Percentiles rank a stretch among this genome's conserved stretches.
These are phyloP conservation scores for Spea multiplicata DNA, from an alignment of 2,113 vertebrate genomes.

Conservation along the genomic window DNA sequence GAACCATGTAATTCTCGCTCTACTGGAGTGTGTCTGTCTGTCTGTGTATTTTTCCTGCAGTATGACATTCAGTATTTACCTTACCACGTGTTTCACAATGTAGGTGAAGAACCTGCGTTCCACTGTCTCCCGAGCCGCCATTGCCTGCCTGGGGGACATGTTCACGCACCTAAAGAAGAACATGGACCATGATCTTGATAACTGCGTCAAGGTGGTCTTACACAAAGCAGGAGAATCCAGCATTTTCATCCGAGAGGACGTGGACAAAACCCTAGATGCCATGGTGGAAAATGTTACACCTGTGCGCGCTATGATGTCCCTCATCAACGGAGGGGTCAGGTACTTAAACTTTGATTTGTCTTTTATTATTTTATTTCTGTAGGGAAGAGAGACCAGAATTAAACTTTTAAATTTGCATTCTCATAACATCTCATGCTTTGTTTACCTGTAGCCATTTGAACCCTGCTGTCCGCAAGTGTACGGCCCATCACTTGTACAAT, in stretches of 20 bases:
- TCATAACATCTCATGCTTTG: not conserved
- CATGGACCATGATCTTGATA: slow-evolving; percentile 94
- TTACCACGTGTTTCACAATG: not conserved
- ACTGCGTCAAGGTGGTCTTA: slow-evolving; percentile 80
- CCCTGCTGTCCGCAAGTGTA: slow-evolving; percentile 78
- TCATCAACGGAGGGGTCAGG: slow-evolving; percentile 87
- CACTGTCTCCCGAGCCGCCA: slow-evolving; percentile 87
- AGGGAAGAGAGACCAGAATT: too few relatives aligned
- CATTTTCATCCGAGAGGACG: slow-evolving; percentile 89
- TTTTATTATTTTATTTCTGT: too few relatives aligned
- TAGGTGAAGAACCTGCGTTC: slow-evolving; percentile 96
- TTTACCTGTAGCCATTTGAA: slow-evolving; percentile 79
- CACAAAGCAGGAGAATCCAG: slow-evolving; percentile 88
- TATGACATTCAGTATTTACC: too few relatives aligned
- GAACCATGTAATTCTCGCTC: too few relatives aligned
- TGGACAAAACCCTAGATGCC: slow-evolving; percentile 82
- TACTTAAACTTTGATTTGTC: slow-evolving; percentile 53
- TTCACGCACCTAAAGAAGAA: slow-evolving; percentile 80
- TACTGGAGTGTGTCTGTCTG: too few relatives aligned
- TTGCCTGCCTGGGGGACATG: slow-evolving; percentile 84
- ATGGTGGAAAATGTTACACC: slow-evolving; percentile 91
- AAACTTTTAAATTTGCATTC: not conserved
- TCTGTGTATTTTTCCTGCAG: too few relatives aligned
- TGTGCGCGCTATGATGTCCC: slow-evolving; percentile 75
- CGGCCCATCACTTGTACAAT: slow-evolving; percentile 78